Percentiles rank a stretch among this genome's conserved stretches.
These are phyloP conservation scores for Rhagium mordax DNA, from an alignment of 2,888 invertebrate genomes.

Conservation along the genomic window DNA sequence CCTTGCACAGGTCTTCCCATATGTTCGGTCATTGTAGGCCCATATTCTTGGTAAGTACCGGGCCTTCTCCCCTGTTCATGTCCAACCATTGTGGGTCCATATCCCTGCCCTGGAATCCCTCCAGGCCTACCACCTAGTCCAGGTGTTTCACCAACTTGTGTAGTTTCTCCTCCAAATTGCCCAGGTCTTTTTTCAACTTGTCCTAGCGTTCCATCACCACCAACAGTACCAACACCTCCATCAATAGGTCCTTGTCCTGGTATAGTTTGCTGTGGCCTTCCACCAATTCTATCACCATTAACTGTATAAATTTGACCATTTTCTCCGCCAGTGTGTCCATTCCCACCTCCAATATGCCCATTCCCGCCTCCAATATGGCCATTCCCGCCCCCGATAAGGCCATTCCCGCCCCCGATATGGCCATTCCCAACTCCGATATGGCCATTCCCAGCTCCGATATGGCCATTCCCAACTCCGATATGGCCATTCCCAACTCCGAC, in stretches of 20 bases:
- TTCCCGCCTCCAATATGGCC: conserved; percentile 28
- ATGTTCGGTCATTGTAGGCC: neutral
- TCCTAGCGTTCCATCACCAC: neutral
- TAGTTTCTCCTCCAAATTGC: neutral
- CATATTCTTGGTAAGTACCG: conserved; percentile 19
- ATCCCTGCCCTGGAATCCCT: neutral
- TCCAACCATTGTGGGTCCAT: neutral
- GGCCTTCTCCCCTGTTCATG: conserved; percentile 30
- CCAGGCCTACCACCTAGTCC: conserved; percentile 26
- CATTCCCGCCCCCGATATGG: conserved; percentile 35
- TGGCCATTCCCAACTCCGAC: conserved; percentile 42
- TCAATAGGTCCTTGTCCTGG: neutral
- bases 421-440: conserved; percentile 24
- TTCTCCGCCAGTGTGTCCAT: conserved; percentile 41
- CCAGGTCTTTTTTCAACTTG: neutral
- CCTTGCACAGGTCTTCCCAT: conserved; percentile 2
- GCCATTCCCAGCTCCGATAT: conserved; percentile 33
- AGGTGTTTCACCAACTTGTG: conserved; percentile 3
- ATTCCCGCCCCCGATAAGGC: conserved; percentile 21
- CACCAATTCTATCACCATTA: neutral
- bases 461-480: conserved; percentile 35
- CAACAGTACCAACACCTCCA: neutral
- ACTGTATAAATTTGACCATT: conserved; percentile 30
- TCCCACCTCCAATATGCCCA: conserved; percentile 45
- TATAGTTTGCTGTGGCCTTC: neutral